Base-by-base conservation (phyloP, 2,888 invertebrate species). In the Teinopalpus imperialis region DNA sequence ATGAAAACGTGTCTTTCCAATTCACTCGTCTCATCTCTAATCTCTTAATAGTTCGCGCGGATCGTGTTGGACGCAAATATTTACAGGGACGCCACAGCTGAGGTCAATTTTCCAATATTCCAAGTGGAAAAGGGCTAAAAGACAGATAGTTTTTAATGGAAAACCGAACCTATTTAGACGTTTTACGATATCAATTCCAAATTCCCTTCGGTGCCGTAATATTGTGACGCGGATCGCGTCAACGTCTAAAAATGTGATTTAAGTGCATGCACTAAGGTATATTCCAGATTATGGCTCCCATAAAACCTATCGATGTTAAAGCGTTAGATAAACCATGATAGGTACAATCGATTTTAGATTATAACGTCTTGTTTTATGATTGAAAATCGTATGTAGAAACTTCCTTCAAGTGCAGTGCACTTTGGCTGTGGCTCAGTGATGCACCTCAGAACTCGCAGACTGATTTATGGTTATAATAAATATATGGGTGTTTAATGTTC, bases 381-480 rank as follows among this genome's bases (percentile, higher is more conserved):
- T 56, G 68, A 34, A 40, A 60, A 59, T 66, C 2, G 37, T 1
- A 13, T 45, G 29, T 1, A 4, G 0, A 0, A 4, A 1, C 10
- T 48, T 34, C 0, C 55, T 66, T 64, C 64, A 78, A 81, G 82
- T 74, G 79, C 83, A 83, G 66, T 83, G 85, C 81, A 85, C 82
- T 82, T 75, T 76, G 74, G 68, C 57, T 60, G 66, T 52, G 59
- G 61, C 64, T 63, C 69, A 71, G 70, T 74, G 82, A 81, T 85
- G 85, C 81, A 77, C 81, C 82, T 79, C 74, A 57, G 72, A 73
- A 69, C 74, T 63, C 57, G 63, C 59, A 80, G 82, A 77, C 77
- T 82, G 83, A 87, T 87, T 86, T 87, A 87, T 83, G 72, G 72
- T 69, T 78, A 78, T 81, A 81, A 82, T 87, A 86, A 85, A 85